Percentiles rank a stretch among this genome's conserved stretches.
Conservation (phyloP, 2,797 vertebrate genomes). For the Enteromius mattozi region DNA sequence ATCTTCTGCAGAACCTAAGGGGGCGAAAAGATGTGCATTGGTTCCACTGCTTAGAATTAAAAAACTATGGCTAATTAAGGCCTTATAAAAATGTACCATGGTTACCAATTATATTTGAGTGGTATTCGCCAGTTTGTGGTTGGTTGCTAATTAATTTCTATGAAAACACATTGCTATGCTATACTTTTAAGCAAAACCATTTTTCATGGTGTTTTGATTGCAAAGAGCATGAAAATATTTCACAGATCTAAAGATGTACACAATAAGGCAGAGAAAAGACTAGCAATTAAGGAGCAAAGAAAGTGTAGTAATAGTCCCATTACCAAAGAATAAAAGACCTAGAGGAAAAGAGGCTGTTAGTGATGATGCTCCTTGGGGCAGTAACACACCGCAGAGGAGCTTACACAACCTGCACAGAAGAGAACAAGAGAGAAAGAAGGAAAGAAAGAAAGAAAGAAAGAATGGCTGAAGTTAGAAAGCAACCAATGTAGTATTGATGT, state of each 20-base stretch:
- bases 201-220: neutral
- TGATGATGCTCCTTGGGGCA: slow-evolving; percentile 99
- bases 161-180: neutral
- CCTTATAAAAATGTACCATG: neutral
- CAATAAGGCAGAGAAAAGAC: slow-evolving; percentile 7
- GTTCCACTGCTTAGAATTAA: slow-evolving; percentile 27
- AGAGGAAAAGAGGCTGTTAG: slow-evolving; percentile 98
- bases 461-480: slow-evolving; percentile 16
- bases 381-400: slow-evolving; percentile 98
- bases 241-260: neutral
- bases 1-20: slow-evolving; percentile 79
- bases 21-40: slow-evolving; percentile 73
- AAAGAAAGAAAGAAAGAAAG: slow-evolving; percentile 22
- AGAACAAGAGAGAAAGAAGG: slow-evolving; percentile 76
- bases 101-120: neutral
- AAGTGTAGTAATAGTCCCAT: slow-evolving; percentile 76
- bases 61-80: neutral
- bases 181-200: neutral
- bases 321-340: slow-evolving; percentile 94
- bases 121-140: neutral
- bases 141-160: neutral
- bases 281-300: slow-evolving; percentile 63
- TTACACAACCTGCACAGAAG: slow-evolving; percentile 93
- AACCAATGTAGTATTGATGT: neutral
- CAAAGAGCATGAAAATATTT: neutral